Evolutionary conservation across 2,888 invertebrate genomes (phyloP), one percentile per base, ranked within the genome.

Genomic region (Spodoptera exigua): DNA sequence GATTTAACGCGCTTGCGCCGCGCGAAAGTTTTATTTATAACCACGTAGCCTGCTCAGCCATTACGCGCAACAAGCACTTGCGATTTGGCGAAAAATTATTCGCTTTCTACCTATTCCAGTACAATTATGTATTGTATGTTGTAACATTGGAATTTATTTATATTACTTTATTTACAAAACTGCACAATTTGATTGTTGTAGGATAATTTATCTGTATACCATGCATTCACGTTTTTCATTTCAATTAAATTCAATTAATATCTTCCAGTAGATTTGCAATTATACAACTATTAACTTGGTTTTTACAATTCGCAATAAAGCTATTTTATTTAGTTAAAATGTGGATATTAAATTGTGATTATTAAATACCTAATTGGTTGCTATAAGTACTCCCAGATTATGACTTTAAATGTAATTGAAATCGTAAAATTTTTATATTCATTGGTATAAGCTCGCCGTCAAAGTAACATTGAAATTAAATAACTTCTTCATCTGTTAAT

Each of bases 21-120:
- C 85, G 82, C 81, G 88, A 89, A 90, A 89, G 86, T 90, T 91
- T 92, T 93, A 93, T 93, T 93, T 93, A 91, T 92, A 92, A 86
- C 85, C 67, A 67, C 83, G 74, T 83, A 82, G 76, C 75, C 70
- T 79, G 77, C 78, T 82, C 84, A 73, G 73, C 84, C 85, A 89
- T 90, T 89, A 86, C 79, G 74, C 79, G 78, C 78, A 74, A 81
- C 81, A 78, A 72, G 58, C 45, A 54, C 57, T 55, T 58, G 70
- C 61, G 65, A 70, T 65, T 72, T 75, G 67, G 55, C 18, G 34
- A 44, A 64, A 61, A 47, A 21, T 53, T 72, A 75, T 61, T 61
- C 47, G 56, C 18, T 60, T 52, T 64, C 44, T 64, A 17, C 21
- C 45, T 13, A 40, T 7, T 39, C 7, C 17, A 36, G 37, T 14